phyloP scores from a whole-genome alignment of 2,888 invertebrate genomes.

The Mayetiola destructor region DNA sequence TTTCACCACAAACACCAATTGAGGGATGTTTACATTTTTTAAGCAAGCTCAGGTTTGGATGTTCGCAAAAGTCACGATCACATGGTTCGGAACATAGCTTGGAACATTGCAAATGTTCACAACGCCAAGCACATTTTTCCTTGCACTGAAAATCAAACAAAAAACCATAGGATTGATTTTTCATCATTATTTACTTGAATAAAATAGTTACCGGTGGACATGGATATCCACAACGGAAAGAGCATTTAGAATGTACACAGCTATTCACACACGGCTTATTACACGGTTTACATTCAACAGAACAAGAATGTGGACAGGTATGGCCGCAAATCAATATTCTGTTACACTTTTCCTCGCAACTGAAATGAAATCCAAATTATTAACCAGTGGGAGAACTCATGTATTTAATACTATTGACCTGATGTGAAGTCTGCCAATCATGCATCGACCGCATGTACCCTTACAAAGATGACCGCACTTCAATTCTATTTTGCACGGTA shows the following conservation, averaged over 20 bases:
- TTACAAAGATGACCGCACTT: neutral
- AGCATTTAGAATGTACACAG: conserved; percentile 1
- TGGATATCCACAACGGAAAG: neutral
- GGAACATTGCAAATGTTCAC: conserved; percentile 1
- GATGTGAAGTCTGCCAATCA: neutral
- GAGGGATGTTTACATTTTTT: neutral
- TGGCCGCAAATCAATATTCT: conserved; percentile 8
- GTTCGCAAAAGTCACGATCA: conserved; percentile 7
- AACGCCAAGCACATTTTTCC: conserved; percentile 4
- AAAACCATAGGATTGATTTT: neutral
- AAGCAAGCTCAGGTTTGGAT: neutral
- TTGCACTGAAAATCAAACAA: neutral
- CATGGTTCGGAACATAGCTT: conserved; percentile 9
- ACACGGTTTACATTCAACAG: conserved; percentile 5
- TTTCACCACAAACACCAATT: conserved; percentile 13
- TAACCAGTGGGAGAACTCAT: neutral
- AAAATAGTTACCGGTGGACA: conserved; percentile 3
- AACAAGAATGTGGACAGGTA: neutral
- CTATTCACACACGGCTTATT: neutral
- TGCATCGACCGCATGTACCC: conserved; percentile 8
- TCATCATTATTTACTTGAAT: neutral
- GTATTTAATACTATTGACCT: neutral
- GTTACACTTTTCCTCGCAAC: conserved; percentile 6
- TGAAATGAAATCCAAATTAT: neutral
- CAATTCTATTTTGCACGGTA: neutral